Evolutionary conservation across 2,113 vertebrate genomes (phyloP), one percentile per base, ranked within the genome.

Genomic region (Zonotrichia leucophrys): DNA sequence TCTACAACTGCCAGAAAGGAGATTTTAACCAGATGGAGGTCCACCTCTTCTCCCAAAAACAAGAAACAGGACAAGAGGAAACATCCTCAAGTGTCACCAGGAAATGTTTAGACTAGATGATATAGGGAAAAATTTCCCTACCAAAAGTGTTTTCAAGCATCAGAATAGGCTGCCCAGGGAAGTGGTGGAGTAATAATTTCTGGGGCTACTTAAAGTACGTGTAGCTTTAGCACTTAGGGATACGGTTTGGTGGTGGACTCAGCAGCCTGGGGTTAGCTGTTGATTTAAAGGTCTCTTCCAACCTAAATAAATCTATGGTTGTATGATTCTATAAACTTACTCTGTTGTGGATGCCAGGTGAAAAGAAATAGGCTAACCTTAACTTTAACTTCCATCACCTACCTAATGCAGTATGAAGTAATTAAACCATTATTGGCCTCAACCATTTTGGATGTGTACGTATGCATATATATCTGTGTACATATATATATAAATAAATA

Each of bases 231-330:
- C 10, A 27, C 21, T 67, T 37, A 37, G 14, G 18, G 12, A 27
- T 35, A 41, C 3, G 4, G 10, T 58, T 69, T 31, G 70, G 12
- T 33, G 12, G 18, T 24, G 30, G 31, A 30, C 18, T 55, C 77
- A n/a, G 2, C 4, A 52, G 15, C 23, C 8, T 49, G 47, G 19
- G 15, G 7, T 31, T 58, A 41, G 15, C 2, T 19, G 12, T 0
- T 72, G 13, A 41, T 37, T 67, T 67, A 53, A 66, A 66, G 7
- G 11, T 42, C 16, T 73, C 21, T 67, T 67, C 52, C 19, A 78
- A 67, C 5, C 9, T 33, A 49, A 72, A 72, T 25, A 20, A 67
- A 62, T 44, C 25, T 67, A 20, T 47, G 20, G 52, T 17, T 17
- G 9, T 39, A 46, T 39, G 12, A 15, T 50, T 68, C 39, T 49